Evolutionary conservation across 2,888 invertebrate genomes (phyloP).

Genomic region (Pristionchus entomophagus): DNA sequence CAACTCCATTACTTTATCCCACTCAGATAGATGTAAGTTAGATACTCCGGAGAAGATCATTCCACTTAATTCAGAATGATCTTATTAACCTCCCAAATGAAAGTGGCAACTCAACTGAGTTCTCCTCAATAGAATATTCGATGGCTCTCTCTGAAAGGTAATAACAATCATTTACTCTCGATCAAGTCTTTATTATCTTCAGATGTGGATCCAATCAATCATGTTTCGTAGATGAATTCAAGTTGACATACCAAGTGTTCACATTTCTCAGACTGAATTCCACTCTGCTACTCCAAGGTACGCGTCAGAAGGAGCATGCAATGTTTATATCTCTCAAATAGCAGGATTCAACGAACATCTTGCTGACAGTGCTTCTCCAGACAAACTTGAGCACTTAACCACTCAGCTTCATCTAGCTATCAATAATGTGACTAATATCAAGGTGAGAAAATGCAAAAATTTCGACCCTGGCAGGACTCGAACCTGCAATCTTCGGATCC

Average conservation of each 20-base stretch:
- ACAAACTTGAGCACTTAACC: not conserved
- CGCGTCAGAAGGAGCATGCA: too few species aligned
- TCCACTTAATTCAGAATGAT: not conserved
- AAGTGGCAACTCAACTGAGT: not conserved
- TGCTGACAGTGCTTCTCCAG: not conserved
- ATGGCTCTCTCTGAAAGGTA: slow-evolving; percentile 7
- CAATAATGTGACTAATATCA: not conserved
- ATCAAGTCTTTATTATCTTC: not conserved
- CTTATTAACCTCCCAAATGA: not conserved
- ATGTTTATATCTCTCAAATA: too few species aligned
- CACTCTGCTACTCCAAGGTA: not conserved
- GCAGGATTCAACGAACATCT: slow-evolving; percentile 33
- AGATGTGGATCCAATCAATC: slow-evolving; percentile 18
- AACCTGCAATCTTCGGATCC: slow-evolving; percentile 59
- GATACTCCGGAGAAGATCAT: too few species aligned
- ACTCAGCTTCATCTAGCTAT: not conserved
- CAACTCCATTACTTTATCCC: not conserved
- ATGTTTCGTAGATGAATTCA: slow-evolving; percentile 24
- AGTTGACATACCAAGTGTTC: not conserved
- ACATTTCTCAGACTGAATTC: not conserved
- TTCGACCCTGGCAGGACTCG: slow-evolving; percentile 80
- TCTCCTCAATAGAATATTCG: not conserved
- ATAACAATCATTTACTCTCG: not conserved
- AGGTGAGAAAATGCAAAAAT: slow-evolving; percentile 45
- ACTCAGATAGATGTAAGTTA: slow-evolving; percentile 19